Evolutionary conservation across 1,140 invertebrate species (phyloP).

Genomic region (Cardiocondyla obscurior): DNA sequence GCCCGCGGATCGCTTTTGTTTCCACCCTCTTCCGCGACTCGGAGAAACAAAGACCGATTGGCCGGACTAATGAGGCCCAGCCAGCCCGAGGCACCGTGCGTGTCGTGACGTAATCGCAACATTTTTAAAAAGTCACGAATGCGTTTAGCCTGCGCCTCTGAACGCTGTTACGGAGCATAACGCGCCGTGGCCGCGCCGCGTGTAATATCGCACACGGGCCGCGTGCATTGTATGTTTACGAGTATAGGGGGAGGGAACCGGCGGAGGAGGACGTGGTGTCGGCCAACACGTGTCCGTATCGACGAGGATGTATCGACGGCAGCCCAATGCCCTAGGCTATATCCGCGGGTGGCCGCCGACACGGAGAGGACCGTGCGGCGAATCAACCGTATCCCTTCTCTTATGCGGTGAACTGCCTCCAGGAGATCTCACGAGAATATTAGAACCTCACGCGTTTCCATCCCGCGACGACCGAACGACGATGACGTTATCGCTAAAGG

Average conservation of each 20-base stretch:
- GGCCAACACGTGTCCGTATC: constrained; percentile 80
- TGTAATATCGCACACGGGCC: constrained; percentile 68
- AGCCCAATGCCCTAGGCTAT: constrained; percentile 71
- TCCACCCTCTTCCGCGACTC: constrained; percentile 44
- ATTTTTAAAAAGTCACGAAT: constrained; percentile 82
- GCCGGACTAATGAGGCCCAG: constrained; percentile 65
- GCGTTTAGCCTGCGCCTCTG: constrained; percentile 67
- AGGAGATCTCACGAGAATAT: constrained; percentile 39
- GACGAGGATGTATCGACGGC: constrained; percentile 76
- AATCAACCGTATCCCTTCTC: constrained; percentile 45
- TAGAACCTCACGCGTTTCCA: constrained; percentile 42
- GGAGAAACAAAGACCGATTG: constrained; percentile 65
- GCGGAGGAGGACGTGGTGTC: constrained; percentile 68
- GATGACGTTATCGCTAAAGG: constrained; percentile 16
- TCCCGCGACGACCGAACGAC: constrained; percentile 39
- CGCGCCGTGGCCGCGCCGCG: constrained; percentile 73
- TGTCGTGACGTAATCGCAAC: constrained; percentile 79
- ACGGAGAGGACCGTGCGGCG: constrained; percentile 33
- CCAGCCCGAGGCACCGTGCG: constrained; percentile 31
- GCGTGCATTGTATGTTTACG: constrained; percentile 76
- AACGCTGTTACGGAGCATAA: constrained; percentile 77
- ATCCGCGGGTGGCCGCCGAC: constrained; percentile 75
- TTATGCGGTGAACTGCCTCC: constrained; percentile 11
- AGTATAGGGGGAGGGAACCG: constrained; percentile 58
- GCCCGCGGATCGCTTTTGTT: constrained; percentile 47